Percentiles rank a stretch among this genome's conserved stretches.
These are phyloP conservation scores for Lasiurus cinereus DNA, from an alignment of 2,113 vertebrate genomes.

Conservation along the genomic window DNA sequence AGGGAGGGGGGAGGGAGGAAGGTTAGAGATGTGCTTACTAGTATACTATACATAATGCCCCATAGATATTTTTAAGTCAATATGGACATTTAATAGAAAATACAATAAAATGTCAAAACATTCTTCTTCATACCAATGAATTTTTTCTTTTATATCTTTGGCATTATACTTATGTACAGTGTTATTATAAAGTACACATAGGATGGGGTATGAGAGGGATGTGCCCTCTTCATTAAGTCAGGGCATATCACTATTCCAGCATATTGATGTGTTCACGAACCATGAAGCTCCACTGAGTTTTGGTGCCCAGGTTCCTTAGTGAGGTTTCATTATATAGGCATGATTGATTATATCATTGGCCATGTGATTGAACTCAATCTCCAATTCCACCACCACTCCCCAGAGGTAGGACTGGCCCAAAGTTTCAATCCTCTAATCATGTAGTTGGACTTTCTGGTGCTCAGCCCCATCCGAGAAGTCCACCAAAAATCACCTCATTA, in stretches of 20 bases:
- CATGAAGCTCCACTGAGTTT: not conserved
- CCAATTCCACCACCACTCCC: not conserved
- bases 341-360: not conserved
- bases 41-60: not conserved
- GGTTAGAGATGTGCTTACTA: not conserved
- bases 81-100: not conserved
- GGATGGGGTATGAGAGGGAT: not conserved
- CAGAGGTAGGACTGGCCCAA: not conserved
- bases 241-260: not conserved
- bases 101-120: not conserved
- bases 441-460: not conserved
- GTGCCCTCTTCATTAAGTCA: not conserved
- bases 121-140: not conserved
- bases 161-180: not conserved
- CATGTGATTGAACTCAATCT: not conserved
- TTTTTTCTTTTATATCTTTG: not conserved
- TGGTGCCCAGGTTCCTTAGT: not conserved
- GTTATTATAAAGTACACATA: not conserved
- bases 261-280: not conserved
- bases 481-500: not conserved
- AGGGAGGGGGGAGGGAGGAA: rapidly evolving
- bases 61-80: not conserved
- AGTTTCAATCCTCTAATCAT: not conserved
- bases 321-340: not conserved
- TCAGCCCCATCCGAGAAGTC: not conserved